Conservation (phyloP, 2,888 invertebrate species). For the Eupithecia insigniata region DNA sequence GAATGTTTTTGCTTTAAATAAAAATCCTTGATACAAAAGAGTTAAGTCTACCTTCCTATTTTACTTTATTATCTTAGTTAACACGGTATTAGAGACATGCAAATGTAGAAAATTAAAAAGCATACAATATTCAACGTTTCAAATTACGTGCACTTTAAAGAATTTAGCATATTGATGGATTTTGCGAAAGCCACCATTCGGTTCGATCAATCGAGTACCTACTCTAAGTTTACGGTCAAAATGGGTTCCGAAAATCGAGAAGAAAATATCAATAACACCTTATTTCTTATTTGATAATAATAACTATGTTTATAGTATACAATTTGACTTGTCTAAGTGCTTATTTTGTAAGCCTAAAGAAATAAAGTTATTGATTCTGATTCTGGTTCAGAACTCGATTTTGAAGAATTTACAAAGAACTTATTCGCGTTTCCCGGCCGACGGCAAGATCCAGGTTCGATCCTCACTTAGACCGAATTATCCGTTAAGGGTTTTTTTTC, state of each 20-base stretch:
- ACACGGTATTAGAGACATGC: neutral
- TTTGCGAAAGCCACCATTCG: constrained; percentile 1
- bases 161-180: constrained; percentile 13
- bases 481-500: neutral
- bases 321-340: too few relatives aligned
- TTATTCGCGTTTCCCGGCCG: neutral
- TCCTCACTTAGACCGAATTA: neutral
- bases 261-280: too few relatives aligned
- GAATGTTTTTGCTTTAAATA: neutral
- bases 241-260: neutral
- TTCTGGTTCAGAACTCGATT: too few relatives aligned
- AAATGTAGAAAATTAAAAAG: neutral
- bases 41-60: too few relatives aligned
- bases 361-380: too few relatives aligned
- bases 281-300: too few relatives aligned
- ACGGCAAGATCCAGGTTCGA: neutral
- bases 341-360: too few relatives aligned
- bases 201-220: constrained; percentile 4
- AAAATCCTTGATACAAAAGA: too few relatives aligned
- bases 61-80: neutral
- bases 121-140: neutral
- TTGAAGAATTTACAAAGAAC: neutral
- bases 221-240: neutral
- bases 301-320: too few relatives aligned
- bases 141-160: neutral